Conservation (phyloP, 1,140 invertebrate species). For the Belonocnema kinseyi region DNA sequence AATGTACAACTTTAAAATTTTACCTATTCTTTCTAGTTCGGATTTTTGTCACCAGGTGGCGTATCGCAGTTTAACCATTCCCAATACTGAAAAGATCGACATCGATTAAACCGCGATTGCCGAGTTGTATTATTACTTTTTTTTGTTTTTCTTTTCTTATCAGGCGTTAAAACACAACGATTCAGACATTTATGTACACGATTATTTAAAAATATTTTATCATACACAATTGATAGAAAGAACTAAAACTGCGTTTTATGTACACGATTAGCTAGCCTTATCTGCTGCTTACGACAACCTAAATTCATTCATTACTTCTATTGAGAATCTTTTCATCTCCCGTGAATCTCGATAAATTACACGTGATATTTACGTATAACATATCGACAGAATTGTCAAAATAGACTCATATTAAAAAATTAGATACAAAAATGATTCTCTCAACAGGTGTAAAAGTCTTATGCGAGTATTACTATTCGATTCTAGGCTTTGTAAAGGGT, state of each 20-base stretch:
- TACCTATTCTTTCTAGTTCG: no score
- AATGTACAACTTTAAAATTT: no score
- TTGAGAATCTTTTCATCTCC: constrained; percentile 30
- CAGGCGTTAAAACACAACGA: neutral
- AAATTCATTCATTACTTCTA: constrained; percentile 27
- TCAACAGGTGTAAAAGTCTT: constrained; percentile 37
- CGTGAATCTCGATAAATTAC: constrained; percentile 19
- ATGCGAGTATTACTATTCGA: constrained; percentile 29
- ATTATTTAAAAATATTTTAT: constrained; percentile 47
- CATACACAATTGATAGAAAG: constrained; percentile 40
- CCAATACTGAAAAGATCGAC: constrained; percentile 32
- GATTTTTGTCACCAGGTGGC: no score
- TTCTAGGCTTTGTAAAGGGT: constrained; percentile 34
- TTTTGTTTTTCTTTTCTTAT: constrained; percentile 26
- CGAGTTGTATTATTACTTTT: neutral
- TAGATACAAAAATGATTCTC: constrained; percentile 7
- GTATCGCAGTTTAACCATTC: no score
- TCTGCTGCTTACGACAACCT: constrained; percentile 2
- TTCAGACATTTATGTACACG: constrained; percentile 47
- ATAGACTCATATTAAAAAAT: neutral
- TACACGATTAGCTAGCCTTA: constrained; percentile 41
- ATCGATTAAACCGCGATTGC: constrained; percentile 1
- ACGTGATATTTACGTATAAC: constrained; percentile 8
- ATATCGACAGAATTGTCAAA: constrained; percentile 29
- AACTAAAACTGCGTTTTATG: constrained; percentile 43